Base-by-base conservation (phyloP, 2,113 vertebrate genomes). In the Burhinus bistriatus region DNA sequence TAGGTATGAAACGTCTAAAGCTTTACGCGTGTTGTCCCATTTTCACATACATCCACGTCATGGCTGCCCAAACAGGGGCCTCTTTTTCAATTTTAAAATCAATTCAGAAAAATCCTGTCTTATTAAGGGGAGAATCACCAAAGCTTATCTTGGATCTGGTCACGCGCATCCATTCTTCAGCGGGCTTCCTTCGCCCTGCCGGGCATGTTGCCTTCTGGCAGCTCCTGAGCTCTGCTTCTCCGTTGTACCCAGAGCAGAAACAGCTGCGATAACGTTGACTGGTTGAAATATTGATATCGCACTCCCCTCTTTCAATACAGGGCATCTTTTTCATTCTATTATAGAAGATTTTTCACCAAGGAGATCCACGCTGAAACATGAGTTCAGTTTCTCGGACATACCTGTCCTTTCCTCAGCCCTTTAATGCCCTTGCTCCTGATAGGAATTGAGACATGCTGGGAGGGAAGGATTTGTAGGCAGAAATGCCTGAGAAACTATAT, bases 401-500 rank as follows among this genome's bases (percentile, higher is more conserved):
- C 73, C 38, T 89, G 86, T 87, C 69, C 61, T 93, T 94, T 91
- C 25, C 44, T 89, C 40, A 78, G 57, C 34, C 64, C 61, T 93
- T 90, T 95, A 62, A 88, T 84, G 91, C 83, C 94, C 89, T 89
- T 93, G 76, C 11, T 93, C 11, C 78, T 73, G 71, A 38, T 44
- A 68, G 75, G 76, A 83, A 83, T 47, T 89, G 61, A 81, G 49
- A 76, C 61, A 0, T 72, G 86, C 95, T 96, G 92, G 36, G 94
- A 92, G n/a, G 52, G 57, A 90, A 94, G 57, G 80, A 72, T 94
- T 82, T 95, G 38, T 75, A 69, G 80, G 89, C 64, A 92, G 89
- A 93, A 94, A 84, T 86, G 84, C 82, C 58, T n/a, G 85, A 80
- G 45, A 92, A 95, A 49, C 88, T 79, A 9, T 93, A 93, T 40